phyloP scores from a whole-genome alignment of 2,113 vertebrate genomes.

The Lanius ludovicianus region DNA sequence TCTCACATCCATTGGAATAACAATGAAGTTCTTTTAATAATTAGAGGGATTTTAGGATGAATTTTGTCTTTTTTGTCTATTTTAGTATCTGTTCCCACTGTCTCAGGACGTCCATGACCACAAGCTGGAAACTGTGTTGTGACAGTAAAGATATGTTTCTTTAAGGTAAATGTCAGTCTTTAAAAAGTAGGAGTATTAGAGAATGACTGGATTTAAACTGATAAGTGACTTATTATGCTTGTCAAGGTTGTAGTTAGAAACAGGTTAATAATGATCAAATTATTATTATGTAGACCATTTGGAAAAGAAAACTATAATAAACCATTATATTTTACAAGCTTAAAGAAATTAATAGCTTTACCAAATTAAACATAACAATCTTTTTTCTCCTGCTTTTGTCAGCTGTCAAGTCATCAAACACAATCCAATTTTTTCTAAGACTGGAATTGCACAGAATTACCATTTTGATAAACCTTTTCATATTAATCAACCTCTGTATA shows the following conservation, averaged over 20 bases:
- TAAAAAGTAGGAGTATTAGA: background rate
- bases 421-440: background rate
- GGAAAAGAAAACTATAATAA: background rate
- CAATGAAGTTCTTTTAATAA: background rate
- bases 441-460: background rate
- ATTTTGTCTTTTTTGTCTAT: background rate
- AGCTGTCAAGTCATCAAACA: background rate
- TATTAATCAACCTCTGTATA: background rate
- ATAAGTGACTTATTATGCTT: background rate
- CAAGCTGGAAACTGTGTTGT: background rate
- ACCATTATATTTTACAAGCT: background rate
- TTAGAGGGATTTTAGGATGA: background rate
- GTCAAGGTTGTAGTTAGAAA: background rate
- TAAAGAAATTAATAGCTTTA: background rate
- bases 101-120: background rate
- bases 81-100: background rate
- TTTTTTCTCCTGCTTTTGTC: background rate
- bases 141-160: background rate
- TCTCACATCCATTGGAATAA: background rate
- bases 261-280: background rate
- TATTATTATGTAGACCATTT: background rate
- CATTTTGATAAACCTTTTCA: constrained; percentile 17
- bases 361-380: background rate
- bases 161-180: background rate
- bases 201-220: background rate